Conservation (phyloP, 2,797 vertebrate species). For the Paguma larvata region DNA sequence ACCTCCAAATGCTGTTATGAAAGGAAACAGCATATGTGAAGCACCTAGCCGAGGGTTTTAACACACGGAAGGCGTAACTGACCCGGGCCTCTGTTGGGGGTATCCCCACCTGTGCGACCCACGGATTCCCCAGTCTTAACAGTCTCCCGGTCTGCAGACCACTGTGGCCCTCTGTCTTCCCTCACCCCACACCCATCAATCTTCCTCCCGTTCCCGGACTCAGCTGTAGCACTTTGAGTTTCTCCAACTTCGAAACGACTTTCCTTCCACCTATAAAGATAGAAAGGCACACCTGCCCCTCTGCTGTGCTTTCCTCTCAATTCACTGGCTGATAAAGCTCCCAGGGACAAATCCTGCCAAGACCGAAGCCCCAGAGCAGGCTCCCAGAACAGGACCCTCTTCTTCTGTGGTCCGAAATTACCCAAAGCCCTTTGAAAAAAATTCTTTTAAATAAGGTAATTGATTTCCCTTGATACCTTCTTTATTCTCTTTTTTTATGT, state of each 20-base stretch:
- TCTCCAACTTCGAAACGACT: neutral
- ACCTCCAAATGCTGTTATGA: neutral
- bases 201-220: neutral
- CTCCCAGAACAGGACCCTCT: neutral
- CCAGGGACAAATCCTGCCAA: neutral
- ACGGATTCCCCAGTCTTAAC: neutral
- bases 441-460: neutral
- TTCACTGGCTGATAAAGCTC: rapidly evolving
- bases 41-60: neutral
- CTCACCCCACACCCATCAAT: neutral
- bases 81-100: neutral
- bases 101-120: neutral
- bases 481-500: neutral
- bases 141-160: neutral
- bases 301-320: neutral
- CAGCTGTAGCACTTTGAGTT: neutral
- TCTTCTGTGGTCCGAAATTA: neutral
- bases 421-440: neutral
- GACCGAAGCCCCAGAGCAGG: neutral
- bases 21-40: neutral
- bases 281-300: neutral
- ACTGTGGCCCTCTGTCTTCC: neutral
- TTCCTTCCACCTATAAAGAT: neutral
- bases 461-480: neutral
- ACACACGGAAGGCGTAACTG: neutral